A percentile compares a stretch with the other conserved stretches of the same genome.
Evolutionary conservation across 2,888 invertebrate species (phyloP).

Genomic region (Diachrysia chrysitis): DNA sequence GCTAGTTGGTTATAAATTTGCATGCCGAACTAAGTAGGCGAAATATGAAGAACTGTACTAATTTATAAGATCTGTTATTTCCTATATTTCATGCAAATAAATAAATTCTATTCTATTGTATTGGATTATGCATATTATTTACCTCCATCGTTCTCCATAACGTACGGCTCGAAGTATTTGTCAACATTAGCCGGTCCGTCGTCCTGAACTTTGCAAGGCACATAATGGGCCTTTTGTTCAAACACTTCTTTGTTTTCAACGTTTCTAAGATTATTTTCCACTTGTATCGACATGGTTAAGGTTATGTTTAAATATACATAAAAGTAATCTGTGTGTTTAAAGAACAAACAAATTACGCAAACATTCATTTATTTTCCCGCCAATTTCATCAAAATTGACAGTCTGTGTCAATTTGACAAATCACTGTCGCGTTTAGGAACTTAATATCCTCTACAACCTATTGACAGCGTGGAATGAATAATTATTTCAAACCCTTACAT

Average conservation of each 20-base stretch:
- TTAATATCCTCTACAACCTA: too few species aligned
- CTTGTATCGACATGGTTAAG: constrained; percentile 86
- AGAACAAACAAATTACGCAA: background rate
- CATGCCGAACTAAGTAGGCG: too few species aligned
- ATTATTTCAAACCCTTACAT: too few species aligned
- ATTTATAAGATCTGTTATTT: too few species aligned
- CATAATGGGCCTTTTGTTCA: constrained; percentile 89
- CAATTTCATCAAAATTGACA: background rate
- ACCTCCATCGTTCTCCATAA: constrained; percentile 86
- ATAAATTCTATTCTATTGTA: too few species aligned
- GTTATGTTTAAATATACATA: too few species aligned
- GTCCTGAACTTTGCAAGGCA: constrained; percentile 92
- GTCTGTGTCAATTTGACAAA: background rate
- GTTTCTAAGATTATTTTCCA: constrained; percentile 90
- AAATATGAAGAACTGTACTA: too few species aligned
- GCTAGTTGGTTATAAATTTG: too few species aligned
- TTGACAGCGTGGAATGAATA: too few species aligned
- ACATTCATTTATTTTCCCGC: constrained; percentile 12
- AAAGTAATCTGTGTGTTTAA: background rate
- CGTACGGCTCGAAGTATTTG: constrained; percentile 91
- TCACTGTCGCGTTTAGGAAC: too few species aligned
- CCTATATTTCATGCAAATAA: too few species aligned
- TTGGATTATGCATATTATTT: constrained; percentile 58
- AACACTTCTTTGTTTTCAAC: constrained; percentile 75
- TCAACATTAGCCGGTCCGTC: constrained; percentile 92